Evolutionary conservation across 2,888 invertebrate genomes (phyloP), one percentile per base, ranked within the genome.

Genomic region (Rhynchonema sp.): DNA sequence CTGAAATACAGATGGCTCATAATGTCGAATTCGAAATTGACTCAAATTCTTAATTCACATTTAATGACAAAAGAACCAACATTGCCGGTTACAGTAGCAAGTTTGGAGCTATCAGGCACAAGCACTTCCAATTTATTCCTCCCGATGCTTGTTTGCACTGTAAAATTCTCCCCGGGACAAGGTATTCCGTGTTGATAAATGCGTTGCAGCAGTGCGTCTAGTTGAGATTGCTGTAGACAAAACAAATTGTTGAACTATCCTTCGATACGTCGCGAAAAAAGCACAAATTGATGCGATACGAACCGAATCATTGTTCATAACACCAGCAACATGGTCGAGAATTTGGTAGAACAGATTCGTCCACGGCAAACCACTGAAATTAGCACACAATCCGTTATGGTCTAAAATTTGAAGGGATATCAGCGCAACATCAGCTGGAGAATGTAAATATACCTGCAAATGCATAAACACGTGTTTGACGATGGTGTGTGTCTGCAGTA

Each of bases 11-110:
- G 28, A n/a, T n/a, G n/a, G n/a, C n/a, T n/a, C n/a, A n/a, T n/a
- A n/a, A n/a, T n/a, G n/a, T n/a, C n/a, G n/a, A n/a, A n/a, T n/a
- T n/a, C n/a, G n/a, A n/a, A n/a, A n/a, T n/a, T n/a, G n/a, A n/a
- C n/a, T n/a, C n/a, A n/a, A n/a, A n/a, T n/a, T n/a, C n/a, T n/a
- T n/a, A n/a, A n/a, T n/a, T n/a, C 38, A 38, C 38, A 17, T 38
- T 38, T 38, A 38, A 38, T 38, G 17, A 38, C 9, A 38, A 38
- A 38, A 38, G 17, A 13, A 81, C 85, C 83, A 77, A 90, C 92
- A 80, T 91, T 92, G 77, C 90, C 87, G 59, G 91, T 91, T 78
- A 96, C 89, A 75, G 86, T 87, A 26, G 94, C 92, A 67, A 96
- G 79, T 72, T 84, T 84, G 68, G 83, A 83, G 69, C 84, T 82